Evolutionary conservation across 2,113 vertebrate genomes (phyloP).

Genomic region (Pseudopipra pipra): DNA sequence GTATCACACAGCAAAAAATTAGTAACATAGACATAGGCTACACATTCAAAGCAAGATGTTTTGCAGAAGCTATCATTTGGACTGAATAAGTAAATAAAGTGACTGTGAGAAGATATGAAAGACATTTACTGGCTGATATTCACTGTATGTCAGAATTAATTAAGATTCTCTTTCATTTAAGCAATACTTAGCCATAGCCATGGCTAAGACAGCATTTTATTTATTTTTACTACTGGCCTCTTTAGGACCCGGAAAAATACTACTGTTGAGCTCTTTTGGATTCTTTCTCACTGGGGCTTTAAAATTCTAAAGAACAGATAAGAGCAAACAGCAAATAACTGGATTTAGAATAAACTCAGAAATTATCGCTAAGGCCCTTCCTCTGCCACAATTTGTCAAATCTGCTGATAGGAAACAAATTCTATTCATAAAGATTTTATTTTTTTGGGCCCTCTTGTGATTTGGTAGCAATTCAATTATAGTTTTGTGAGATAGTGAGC

Average conservation of each 20-base stretch:
- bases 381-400: conserved; percentile 95
- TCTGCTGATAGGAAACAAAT: conserved; percentile 95
- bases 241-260: conserved; percentile 48
- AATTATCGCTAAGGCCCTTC: conserved; percentile 87
- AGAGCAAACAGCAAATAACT: conserved; percentile 84
- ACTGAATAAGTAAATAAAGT: not conserved
- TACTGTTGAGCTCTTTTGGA: conserved; percentile 43
- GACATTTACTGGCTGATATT: not conserved
- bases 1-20: not conserved
- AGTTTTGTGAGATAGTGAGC: conserved; percentile 94
- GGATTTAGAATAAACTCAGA: conserved; percentile 88
- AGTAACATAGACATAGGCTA: not conserved
- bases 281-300: conserved; percentile 66
- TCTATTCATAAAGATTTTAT: conserved; percentile 92
- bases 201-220: not conserved
- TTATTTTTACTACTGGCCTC: not conserved
- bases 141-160: not conserved
- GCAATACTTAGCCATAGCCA: not conserved
- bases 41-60: not conserved
- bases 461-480: conserved; percentile 99
- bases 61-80: not conserved
- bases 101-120: not conserved
- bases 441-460: conserved; percentile 79
- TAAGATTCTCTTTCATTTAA: not conserved
- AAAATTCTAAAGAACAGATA: conserved; percentile 80